Evolutionary conservation across 1,140 invertebrate species (phyloP).

Genomic region (Nixonia krombeini): DNA sequence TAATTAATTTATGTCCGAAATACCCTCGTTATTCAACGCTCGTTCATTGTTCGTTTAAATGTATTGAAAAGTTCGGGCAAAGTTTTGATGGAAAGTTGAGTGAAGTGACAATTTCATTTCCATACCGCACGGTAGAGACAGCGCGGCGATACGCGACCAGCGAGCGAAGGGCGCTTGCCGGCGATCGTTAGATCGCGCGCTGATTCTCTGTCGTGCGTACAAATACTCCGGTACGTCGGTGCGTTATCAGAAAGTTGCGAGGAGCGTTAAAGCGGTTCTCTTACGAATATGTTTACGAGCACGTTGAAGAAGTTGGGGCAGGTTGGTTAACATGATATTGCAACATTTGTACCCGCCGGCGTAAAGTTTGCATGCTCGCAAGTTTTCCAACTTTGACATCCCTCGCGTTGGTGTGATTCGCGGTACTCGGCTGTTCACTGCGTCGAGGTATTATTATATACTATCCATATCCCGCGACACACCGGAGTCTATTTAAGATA

Average conservation of each 20-base stretch:
- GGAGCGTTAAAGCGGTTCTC: neutral
- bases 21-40: conserved; percentile 1
- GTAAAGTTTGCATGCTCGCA: conserved; percentile 1
- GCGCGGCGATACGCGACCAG: neutral
- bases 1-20: conserved; percentile 6
- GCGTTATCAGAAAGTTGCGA: neutral
- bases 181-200: no score
- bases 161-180: no score
- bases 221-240: neutral
- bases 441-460: conserved; percentile 2
- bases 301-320: neutral
- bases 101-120: conserved; percentile 2
- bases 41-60: conserved; percentile 4
- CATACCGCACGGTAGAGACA: conserved; percentile 1
- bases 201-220: neutral
- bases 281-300: neutral
- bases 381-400: conserved; percentile 9
- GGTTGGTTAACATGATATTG: neutral
- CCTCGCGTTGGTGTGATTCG: neutral
- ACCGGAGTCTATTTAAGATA: conserved; percentile 14
- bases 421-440: neutral
- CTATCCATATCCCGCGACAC: no score
- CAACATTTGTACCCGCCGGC: neutral
- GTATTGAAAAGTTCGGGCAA: neutral
- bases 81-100: neutral